Base-by-base conservation (phyloP, 1,140 invertebrate species). In the Pomacea maculata region DNA sequence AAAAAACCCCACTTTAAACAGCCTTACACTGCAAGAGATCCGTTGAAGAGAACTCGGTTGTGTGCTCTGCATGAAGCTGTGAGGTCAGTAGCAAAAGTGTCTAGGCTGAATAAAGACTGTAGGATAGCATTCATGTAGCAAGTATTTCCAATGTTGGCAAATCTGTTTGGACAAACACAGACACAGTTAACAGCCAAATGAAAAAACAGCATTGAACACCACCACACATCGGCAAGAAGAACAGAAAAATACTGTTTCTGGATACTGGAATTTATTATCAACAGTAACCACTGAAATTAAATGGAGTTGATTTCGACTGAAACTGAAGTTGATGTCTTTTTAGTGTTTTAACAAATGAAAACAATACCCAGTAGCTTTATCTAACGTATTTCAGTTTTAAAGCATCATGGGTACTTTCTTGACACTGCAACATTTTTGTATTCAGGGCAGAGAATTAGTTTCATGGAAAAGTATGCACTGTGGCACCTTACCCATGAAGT, bases 111-210 rank as follows among this genome's bases (percentile, higher is more conserved):
- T 77, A 92, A 67, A 61, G 88, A 88, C 83, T 92, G 91, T 10
- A 91, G 84, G 17, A 90, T 90, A 19, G 90, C 87, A 83, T 92
- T 92, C 90, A 91, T 91, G 83, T 91, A 92, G 79, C 91, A 92
- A 14, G 91, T 91, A 81, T 92, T 92, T 1, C 91, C 91, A 10
- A 92, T 83, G 80, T 92, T 92, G 25, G 89, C 90, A 82, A 92
- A 91, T n/a, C 91, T 91, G 86, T 29, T 86, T 61, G 79, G 57
- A 55, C 29, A 25, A 19, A 80, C 34, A 74, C 29, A 73, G 25
- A 80, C 79, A 54, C 68, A 73, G 34, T 25, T 15, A 73, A 61
- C 15, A 14, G 68, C 3, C 45, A 68, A 34, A n/a, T 65, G 0
- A 75, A 75, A 34, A 77, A 34, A 2, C 73, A 73, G 19, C 45